Conservation (phyloP, 2,113 vertebrate genomes). For the Paedocypris sp. region DNA sequence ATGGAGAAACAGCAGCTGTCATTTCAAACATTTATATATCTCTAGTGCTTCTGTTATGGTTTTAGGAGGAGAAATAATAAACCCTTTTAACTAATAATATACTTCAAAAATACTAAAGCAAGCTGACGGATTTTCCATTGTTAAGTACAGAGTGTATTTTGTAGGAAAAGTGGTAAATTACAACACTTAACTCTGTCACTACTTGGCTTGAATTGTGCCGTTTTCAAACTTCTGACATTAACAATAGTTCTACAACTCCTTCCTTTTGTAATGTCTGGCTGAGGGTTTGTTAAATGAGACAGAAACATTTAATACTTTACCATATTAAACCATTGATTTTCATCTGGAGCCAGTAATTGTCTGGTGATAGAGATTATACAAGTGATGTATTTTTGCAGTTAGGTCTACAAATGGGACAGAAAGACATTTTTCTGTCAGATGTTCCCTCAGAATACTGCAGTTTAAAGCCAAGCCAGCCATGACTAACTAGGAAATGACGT, state of each 20-base stretch:
- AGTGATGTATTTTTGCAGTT: background rate
- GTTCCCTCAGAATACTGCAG: constrained; percentile 4
- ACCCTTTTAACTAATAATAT: constrained; percentile 13
- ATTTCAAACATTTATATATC: constrained; percentile 31
- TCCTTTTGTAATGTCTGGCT: background rate
- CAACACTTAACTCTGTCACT: background rate
- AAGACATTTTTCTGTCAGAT: constrained; percentile 9
- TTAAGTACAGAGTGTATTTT: constrained; percentile 1
- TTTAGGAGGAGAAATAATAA: constrained; percentile 7
- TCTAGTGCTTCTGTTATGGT: constrained; percentile 19
- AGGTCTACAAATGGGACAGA: background rate
- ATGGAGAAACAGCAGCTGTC: constrained; percentile 2
- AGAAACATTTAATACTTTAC: too few species aligned
- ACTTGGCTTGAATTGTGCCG: background rate
- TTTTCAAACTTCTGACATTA: background rate
- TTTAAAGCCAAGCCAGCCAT: constrained; percentile 19
- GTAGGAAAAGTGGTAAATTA: background rate
- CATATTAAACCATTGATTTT: too few species aligned
- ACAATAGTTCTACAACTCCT: background rate
- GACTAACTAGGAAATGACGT: constrained; percentile 16
- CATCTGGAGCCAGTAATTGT: too few species aligned
- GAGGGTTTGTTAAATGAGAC: too few species aligned
- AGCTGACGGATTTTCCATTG: background rate
- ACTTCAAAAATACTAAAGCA: background rate
- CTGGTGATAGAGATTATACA: too few species aligned